Percentiles rank a stretch among this genome's conserved stretches.
phyloP scores from a whole-genome alignment of 1,140 invertebrate species.

The Idris sp. region DNA sequence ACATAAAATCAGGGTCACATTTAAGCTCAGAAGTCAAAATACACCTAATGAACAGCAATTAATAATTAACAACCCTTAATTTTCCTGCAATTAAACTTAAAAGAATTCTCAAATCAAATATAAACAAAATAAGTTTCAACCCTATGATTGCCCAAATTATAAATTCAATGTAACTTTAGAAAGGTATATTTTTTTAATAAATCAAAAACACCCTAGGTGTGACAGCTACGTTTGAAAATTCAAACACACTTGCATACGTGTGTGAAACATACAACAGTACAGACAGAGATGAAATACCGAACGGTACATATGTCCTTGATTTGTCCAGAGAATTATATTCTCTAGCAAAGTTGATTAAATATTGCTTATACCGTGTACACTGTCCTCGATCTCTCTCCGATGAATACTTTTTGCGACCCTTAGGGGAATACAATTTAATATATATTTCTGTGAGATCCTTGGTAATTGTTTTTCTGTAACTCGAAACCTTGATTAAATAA shows the following conservation, averaged over 20 bases:
- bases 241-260: no score
- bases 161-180: no score
- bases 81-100: constrained; percentile 3
- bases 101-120: no score
- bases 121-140: no score
- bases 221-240: no score
- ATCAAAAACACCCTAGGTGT: no score
- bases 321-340: constrained; percentile 76
- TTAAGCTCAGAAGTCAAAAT: constrained; percentile 45
- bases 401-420: constrained; percentile 56
- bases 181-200: no score
- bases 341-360: constrained; percentile 76
- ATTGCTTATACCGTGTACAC: constrained; percentile 68
- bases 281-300: no score
- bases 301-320: constrained; percentile 77
- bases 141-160: no score
- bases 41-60: constrained; percentile 34
- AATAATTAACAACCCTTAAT: constrained; percentile 33
- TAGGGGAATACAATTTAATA: constrained; percentile 72
- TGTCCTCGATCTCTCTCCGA: constrained; percentile 55
- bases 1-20: constrained; percentile 54
- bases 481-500: constrained; percentile 23
- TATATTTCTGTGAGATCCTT: constrained; percentile 46
- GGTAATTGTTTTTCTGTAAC: constrained; percentile 55
- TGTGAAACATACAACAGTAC: no score